These are phyloP conservation scores for Caligus rogercresseyi DNA, from an alignment of 1,140 invertebrate genomes.

Conservation along the genomic window DNA sequence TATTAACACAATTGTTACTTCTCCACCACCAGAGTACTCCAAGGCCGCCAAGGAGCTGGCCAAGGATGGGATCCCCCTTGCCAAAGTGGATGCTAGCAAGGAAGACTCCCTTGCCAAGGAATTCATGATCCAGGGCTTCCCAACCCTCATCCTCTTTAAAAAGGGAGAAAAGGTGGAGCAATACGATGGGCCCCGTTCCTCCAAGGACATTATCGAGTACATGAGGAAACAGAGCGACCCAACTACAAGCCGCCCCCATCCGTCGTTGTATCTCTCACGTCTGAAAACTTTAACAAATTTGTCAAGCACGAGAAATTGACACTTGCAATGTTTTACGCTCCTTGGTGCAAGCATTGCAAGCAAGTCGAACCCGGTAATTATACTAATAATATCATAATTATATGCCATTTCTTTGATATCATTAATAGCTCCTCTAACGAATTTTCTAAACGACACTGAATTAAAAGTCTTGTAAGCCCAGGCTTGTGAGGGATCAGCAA, in stretches of 20 bases:
- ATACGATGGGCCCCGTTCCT: conserved; percentile 29
- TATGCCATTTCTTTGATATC: conserved; percentile 16
- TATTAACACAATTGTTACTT: no score
- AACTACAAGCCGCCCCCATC: conserved; percentile 38
- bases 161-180: conserved; percentile 30
- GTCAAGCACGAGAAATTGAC: conserved; percentile 33
- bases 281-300: conserved; percentile 36
- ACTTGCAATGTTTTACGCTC: conserved; percentile 44
- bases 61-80: conserved; percentile 30
- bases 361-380: conserved; percentile 24
- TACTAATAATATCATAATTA: conserved; percentile 6
- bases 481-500: no score
- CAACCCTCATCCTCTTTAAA: conserved; percentile 33
- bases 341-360: conserved; percentile 34
- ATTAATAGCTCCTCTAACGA: no score
- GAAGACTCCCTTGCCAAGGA: conserved; percentile 32
- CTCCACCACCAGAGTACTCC: conserved; percentile 27
- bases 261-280: conserved; percentile 37
- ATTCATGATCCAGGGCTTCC: conserved; percentile 30
- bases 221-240: conserved; percentile 34
- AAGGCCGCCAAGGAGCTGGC: conserved; percentile 27
- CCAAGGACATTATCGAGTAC: conserved; percentile 34
- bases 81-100: conserved; percentile 36
- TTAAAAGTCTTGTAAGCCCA: no score
- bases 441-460: no score